Evolutionary conservation across 2,797 vertebrate species (phyloP).

Genomic region (Epinephelus malabaricus): DNA sequence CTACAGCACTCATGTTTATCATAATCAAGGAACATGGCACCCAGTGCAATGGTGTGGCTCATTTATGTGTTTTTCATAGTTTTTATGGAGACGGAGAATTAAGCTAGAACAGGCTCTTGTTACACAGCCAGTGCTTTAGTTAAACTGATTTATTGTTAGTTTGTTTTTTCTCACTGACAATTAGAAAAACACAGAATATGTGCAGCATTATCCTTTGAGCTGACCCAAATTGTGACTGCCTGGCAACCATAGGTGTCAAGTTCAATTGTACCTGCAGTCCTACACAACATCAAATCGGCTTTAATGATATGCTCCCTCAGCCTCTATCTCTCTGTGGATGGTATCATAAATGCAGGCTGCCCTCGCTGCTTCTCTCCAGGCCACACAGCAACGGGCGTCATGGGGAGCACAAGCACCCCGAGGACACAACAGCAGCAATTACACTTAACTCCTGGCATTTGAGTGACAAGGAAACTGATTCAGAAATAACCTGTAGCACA

Average conservation of each 20-base stretch:
- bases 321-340: slow-evolving; percentile 20
- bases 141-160: neutral
- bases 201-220: neutral
- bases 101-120: neutral
- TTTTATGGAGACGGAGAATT: neutral
- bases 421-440: slow-evolving; percentile 66
- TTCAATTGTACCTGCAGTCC: slow-evolving; percentile 10
- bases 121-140: neutral
- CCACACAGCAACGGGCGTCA: slow-evolving; percentile 13
- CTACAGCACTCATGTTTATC: neutral
- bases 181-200: neutral
- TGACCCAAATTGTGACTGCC: neutral
- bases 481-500: slow-evolving; percentile 65
- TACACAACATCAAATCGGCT: slow-evolving; percentile 29
- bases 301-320: slow-evolving; percentile 35
- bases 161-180: neutral
- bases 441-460: slow-evolving; percentile 67
- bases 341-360: slow-evolving; percentile 26
- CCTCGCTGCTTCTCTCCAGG: slow-evolving; percentile 44
- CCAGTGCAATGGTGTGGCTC: neutral
- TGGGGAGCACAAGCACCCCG: slow-evolving; percentile 38
- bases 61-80: slow-evolving; percentile 2
- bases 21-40: neutral
- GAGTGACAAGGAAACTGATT: slow-evolving; percentile 70
- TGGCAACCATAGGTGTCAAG: neutral